Evolutionary conservation across 2,797 vertebrate genomes (phyloP).

Genomic region (Chromis chromis): DNA sequence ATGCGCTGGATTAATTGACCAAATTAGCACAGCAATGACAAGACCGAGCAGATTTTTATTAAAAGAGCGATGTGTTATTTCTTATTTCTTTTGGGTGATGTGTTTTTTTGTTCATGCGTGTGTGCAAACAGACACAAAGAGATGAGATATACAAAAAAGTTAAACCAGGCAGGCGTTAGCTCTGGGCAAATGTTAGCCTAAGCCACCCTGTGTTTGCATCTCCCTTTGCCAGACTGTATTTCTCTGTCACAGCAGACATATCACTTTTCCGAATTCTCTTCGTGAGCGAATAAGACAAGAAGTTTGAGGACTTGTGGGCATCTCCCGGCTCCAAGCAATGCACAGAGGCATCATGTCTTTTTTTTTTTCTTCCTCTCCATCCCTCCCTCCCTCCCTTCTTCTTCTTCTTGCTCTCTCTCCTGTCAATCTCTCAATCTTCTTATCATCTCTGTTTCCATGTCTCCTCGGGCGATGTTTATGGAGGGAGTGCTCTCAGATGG

Average conservation of each 20-base stretch:
- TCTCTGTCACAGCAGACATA: conserved; percentile 64
- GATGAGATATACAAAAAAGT: conserved; percentile 41
- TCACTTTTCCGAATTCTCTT: conserved; percentile 47
- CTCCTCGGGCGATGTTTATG: conserved; percentile 55
- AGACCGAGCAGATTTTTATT: conserved; percentile 42
- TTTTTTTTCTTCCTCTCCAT: too few relatives aligned
- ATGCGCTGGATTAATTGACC: conserved; percentile 66
- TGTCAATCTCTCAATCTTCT: conserved; percentile 49
- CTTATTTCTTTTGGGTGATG: conserved; percentile 31
- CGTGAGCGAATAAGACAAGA: conserved; percentile 62
- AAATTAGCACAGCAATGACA: conserved; percentile 64
- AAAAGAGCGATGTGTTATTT: conserved; percentile 43
- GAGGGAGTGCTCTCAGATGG: conserved; percentile 39
- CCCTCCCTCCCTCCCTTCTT: neutral
- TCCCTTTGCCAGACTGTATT: conserved; percentile 57
- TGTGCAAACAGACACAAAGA: conserved; percentile 16
- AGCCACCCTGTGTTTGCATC: conserved; percentile 65
- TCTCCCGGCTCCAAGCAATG: conserved; percentile 43
- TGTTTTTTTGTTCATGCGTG: neutral
- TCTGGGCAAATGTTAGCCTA: conserved; percentile 69
- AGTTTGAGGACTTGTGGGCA: conserved; percentile 54
- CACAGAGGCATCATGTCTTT: conserved; percentile 30
- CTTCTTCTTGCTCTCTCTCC: conserved; percentile 33
- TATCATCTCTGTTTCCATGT: conserved; percentile 56
- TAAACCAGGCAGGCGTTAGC: conserved; percentile 57